Base-by-base conservation (phyloP, 2,888 invertebrate genomes). In the Campoletis raptor region DNA sequence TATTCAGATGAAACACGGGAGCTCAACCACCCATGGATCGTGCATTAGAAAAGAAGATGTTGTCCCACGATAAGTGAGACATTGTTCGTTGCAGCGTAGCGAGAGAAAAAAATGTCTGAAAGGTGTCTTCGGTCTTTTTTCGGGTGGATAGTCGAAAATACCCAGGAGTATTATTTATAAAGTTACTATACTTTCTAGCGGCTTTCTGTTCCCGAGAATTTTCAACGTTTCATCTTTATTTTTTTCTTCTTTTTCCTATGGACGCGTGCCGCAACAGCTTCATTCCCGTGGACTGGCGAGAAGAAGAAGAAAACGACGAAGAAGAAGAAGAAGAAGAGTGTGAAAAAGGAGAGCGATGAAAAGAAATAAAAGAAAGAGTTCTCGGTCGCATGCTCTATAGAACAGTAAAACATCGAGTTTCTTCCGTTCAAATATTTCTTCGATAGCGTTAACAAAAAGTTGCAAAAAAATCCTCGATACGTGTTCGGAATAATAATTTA, bases 1-100 rank as follows among this genome's bases (percentile, higher is more conserved):
- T 90, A 89, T 89, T 87, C 88, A 88, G 84, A 90, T 90, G 82
- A 86, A 67, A 85, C n/a, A 77, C 57, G 70, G 37, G 57, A 40
- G 12, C 40, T 10, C 42, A 40, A 45, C 57, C 24, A 48, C 15
- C 57, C 57, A 15, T 66, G 45, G 45, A 36, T 24, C 42, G 36
- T n/a, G 72, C 66, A 40, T 40, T 81, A 73, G 73, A 81, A 57
- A 73, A 64, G 52, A 81, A 87, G 81, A 88, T 83, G 48, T 57
- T 66, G 61, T 40, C 30, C 64, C 70, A 72, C 80, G 89, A 88
- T 87, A 88, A 86, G 78, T 81, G 81, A 74, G 81, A 87, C 81
- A 86, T 86, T 86, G 79, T 76, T 21, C 64, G 64, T 45, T 78
- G 66, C 30, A 15, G 24, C 18, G 4, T 30, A 42, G 57, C 48